Evolutionary conservation across 2,888 invertebrate species (phyloP), one percentile per base, ranked within the genome.

Genomic region (Operophtera brumata): DNA sequence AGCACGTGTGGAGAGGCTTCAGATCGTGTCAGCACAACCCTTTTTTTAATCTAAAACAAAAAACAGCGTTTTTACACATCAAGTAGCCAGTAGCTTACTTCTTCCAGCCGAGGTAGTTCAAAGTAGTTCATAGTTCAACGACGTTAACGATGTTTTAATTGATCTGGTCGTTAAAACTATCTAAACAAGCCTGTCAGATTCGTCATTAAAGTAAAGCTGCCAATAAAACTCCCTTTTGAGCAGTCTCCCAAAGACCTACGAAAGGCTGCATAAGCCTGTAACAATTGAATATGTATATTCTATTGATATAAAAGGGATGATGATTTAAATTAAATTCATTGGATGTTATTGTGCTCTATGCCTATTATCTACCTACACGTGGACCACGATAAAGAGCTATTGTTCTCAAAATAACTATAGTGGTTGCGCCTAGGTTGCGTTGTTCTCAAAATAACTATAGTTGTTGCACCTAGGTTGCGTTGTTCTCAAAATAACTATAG

Each of bases 241-340:
- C 52, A 25, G 20, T 25, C 32, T 32, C 32, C 10, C 39, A 36
- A 37, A 46, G 47, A 14, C 30, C n/a, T 47, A 7, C 8, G 12
- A 28, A 32, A 20, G 32, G 20, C 10, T 20, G 34, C 12, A 25
- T 40, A 46, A 55, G 49, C 45, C 20, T 32, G 25, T 36, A 34
- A 49, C 44, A 44, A 44, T 45, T 20, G 20, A 20, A 3, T 3
- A 20, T 20, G 4, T 4, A 20, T 20, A 20, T 20, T 20, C 20
- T 3, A 20, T 20, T 20, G 4, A 20, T 20, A 20, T 20, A 50
- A 42, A 55, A 26, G 32, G 2, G 4, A 4, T 47, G 48, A 51
- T 62, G 58, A 49, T 59, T 59, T 59, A 52, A 59, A 57, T 62
- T 55, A 51, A 60, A 58, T 60, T 60, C 47, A 56, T 58, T 56